Percentiles rank a stretch among this genome's conserved stretches.
These are phyloP conservation scores for Phorcus lineatus DNA, from an alignment of 2,888 invertebrate species.

Conservation along the genomic window DNA sequence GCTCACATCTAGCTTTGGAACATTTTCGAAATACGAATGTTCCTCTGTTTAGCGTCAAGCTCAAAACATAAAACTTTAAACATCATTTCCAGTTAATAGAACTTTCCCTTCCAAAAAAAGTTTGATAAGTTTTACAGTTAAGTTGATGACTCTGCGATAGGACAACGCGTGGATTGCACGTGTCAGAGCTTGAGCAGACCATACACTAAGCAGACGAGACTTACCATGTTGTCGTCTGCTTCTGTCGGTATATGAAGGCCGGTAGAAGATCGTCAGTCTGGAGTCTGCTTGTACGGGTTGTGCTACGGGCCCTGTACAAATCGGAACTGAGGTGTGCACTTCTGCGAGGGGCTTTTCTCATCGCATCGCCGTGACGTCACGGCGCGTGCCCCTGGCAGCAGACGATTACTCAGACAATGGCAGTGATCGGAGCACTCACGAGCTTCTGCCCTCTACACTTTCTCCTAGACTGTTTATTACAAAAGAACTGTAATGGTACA, in stretches of 20 bases:
- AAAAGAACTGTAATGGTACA: too few relatives aligned
- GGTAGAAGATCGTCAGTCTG: background rate
- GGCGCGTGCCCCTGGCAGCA: background rate
- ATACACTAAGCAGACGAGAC: background rate
- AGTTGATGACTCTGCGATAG: background rate
- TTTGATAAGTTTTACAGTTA: too few relatives aligned
- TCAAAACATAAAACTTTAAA: too few relatives aligned
- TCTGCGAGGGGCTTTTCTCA: background rate
- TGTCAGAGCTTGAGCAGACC: background rate
- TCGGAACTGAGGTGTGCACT: background rate
- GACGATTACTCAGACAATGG: background rate
- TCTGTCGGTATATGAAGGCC: background rate
- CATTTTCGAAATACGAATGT: too few relatives aligned
- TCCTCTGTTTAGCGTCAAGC: too few relatives aligned
- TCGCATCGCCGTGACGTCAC: conserved; percentile 3
- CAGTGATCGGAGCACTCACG: background rate
- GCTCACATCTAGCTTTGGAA: too few relatives aligned
- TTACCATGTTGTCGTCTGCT: background rate
- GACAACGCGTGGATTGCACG: background rate
- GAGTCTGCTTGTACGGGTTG: background rate
- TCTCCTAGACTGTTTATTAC: too few relatives aligned
- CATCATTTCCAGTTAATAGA: too few relatives aligned
- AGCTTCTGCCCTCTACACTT: background rate
- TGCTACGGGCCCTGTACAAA: conserved; percentile 13
- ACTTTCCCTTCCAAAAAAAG: too few relatives aligned